These are phyloP conservation scores for Ferrisia virgata DNA, from an alignment of 2,888 invertebrate genomes.

Conservation along the genomic window DNA sequence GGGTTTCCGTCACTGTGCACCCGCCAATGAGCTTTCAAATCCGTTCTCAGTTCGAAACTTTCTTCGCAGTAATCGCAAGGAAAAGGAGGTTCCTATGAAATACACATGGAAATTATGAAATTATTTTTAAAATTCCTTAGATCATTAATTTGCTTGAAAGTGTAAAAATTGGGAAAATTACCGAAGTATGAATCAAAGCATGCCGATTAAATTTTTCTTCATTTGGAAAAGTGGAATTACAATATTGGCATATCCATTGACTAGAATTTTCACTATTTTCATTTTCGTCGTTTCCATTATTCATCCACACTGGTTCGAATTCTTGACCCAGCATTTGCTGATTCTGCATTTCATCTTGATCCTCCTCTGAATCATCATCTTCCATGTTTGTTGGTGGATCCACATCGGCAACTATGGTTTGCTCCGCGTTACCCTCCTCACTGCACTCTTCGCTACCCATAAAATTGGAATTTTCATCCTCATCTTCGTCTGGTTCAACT, in stretches of 20 bases:
- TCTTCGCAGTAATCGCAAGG: slow-evolving; percentile 50
- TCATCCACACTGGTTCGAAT: slow-evolving; percentile 41
- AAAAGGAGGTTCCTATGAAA: slow-evolving; percentile 47
- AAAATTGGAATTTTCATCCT: slow-evolving; percentile 6
- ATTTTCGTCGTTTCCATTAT: slow-evolving; percentile 23
- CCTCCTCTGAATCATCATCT: slow-evolving; percentile 29
- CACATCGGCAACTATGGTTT: not conserved
- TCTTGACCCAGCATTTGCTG: slow-evolving; percentile 26
- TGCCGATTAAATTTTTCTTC: slow-evolving; percentile 38
- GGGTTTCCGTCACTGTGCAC: slow-evolving; percentile 49
- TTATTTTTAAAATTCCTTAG: not conserved
- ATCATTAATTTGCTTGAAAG: not conserved
- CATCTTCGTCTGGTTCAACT: slow-evolving; percentile 18
- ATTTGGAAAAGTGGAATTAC: slow-evolving; percentile 32
- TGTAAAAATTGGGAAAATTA: not conserved
- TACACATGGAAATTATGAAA: not conserved
- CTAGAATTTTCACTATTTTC: slow-evolving; percentile 47
- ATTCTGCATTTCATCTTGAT: slow-evolving; percentile 2
- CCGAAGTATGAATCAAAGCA: slow-evolving; percentile 39
- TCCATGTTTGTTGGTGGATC: slow-evolving; percentile 21
- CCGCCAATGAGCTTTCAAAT: slow-evolving; percentile 50
- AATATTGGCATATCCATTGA: slow-evolving; percentile 37
- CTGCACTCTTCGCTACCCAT: slow-evolving; percentile 5
- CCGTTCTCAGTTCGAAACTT: slow-evolving; percentile 48
- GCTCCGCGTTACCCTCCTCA: not conserved